phyloP scores from a whole-genome alignment of 1,140 invertebrate genomes.

The Battus philenor region DNA sequence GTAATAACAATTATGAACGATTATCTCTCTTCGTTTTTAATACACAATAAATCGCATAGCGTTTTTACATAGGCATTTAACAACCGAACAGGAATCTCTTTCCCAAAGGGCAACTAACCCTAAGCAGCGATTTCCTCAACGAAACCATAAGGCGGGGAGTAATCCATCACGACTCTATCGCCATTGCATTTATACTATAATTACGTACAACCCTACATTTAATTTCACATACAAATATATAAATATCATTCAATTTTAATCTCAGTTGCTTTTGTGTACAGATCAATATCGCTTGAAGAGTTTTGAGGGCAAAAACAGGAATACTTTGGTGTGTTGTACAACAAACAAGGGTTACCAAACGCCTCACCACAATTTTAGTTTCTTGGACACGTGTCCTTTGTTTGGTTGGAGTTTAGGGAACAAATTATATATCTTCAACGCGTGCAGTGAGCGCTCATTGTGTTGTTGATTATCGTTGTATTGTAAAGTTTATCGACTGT shows the following conservation, averaged over 20 bases:
- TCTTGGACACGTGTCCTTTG: constrained; percentile 43
- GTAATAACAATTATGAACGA: no score
- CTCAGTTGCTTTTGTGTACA: no score
- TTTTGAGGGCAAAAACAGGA: not conserved
- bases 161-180: constrained; percentile 39
- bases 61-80: constrained; percentile 24
- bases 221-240: no score
- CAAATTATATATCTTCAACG: constrained; percentile 39
- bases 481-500: not conserved
- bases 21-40: no score
- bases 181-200: constrained; percentile 42
- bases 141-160: constrained; percentile 39
- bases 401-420: constrained; percentile 27
- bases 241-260: no score
- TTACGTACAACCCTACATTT: constrained; percentile 25
- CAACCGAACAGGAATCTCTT: constrained; percentile 18
- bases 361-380: constrained; percentile 17
- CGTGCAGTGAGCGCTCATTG: constrained; percentile 3
- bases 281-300: no score
- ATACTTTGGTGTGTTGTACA: not conserved
- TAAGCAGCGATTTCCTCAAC: constrained; percentile 32
- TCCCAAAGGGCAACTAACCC: constrained; percentile 31
- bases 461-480: constrained; percentile 12
- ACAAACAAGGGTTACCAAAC: constrained; percentile 22
- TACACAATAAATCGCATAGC: no score